These are phyloP conservation scores for Rhabdornis inornatus DNA, from an alignment of 2,113 vertebrate species.

Conservation along the genomic window DNA sequence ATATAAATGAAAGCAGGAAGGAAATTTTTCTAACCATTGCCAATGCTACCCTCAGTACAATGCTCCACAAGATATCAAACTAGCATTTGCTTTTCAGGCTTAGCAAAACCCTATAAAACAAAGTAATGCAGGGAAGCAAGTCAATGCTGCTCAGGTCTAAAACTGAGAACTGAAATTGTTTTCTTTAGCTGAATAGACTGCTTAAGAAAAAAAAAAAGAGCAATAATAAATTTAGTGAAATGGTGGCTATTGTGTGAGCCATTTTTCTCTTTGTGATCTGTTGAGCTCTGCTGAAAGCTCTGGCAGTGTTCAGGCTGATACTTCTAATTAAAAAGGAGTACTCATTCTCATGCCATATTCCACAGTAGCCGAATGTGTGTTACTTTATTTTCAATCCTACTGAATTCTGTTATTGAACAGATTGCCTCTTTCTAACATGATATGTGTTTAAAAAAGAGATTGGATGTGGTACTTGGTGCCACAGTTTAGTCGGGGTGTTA, in stretches of 20 bases:
- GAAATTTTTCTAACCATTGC: neutral
- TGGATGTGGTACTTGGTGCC: neutral
- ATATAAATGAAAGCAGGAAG: neutral
- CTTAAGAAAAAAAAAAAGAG: neutral
- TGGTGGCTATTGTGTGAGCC: neutral
- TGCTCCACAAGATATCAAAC: neutral
- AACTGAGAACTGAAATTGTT: neutral
- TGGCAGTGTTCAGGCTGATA: neutral
- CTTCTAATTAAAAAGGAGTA: neutral
- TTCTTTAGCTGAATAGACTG: neutral
- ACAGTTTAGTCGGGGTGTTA: neutral
- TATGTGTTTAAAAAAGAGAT: neutral
- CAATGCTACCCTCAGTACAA: neutral
- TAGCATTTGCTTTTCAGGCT: neutral
- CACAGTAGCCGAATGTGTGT: neutral
- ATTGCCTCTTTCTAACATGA: neutral
- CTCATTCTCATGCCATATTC: neutral
- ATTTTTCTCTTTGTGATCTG: neutral
- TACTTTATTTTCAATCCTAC: neutral
- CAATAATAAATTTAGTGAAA: neutral
- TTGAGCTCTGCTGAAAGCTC: neutral
- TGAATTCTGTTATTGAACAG: neutral
- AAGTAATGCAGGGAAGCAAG: neutral
- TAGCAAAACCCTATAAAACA: neutral
- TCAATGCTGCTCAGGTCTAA: neutral